A percentile compares a stretch with the other conserved stretches of the same genome.
These are phyloP conservation scores for Rhagologus leucostigma DNA, from an alignment of 2,113 vertebrate genomes.

Conservation along the genomic window DNA sequence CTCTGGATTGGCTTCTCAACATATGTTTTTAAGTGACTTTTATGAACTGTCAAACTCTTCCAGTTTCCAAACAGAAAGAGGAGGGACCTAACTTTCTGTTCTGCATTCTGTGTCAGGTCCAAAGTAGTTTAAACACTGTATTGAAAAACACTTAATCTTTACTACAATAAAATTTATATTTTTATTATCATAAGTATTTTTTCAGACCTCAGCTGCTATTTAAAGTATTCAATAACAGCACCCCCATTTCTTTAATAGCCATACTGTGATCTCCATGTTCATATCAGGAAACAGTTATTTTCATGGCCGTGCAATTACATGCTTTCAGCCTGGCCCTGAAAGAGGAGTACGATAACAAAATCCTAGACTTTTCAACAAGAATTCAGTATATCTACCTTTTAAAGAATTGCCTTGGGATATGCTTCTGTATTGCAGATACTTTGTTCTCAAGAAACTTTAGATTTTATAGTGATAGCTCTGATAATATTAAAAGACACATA, in stretches of 20 bases:
- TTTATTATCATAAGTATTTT: not conserved
- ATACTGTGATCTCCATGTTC: not conserved
- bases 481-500: not conserved
- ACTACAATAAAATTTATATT: not conserved
- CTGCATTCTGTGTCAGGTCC: not conserved
- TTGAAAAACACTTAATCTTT: not conserved
- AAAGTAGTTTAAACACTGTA: not conserved
- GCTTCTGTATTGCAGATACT: not conserved
- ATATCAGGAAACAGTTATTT: not conserved
- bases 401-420: not conserved
- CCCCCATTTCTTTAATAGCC: not conserved
- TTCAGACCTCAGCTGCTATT: not conserved
- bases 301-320: not conserved
- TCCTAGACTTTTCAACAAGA: not conserved
- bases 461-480: not conserved
- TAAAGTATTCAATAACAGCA: not conserved
- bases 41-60: not conserved
- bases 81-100: not conserved
- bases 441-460: not conserved
- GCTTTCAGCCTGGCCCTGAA: not conserved
- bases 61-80: not conserved
- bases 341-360: not conserved
- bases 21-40: not conserved
- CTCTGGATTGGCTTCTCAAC: not conserved
- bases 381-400: not conserved